Conservation (phyloP, 2,797 vertebrate genomes). For the Leptoclinus maculatus region DNA sequence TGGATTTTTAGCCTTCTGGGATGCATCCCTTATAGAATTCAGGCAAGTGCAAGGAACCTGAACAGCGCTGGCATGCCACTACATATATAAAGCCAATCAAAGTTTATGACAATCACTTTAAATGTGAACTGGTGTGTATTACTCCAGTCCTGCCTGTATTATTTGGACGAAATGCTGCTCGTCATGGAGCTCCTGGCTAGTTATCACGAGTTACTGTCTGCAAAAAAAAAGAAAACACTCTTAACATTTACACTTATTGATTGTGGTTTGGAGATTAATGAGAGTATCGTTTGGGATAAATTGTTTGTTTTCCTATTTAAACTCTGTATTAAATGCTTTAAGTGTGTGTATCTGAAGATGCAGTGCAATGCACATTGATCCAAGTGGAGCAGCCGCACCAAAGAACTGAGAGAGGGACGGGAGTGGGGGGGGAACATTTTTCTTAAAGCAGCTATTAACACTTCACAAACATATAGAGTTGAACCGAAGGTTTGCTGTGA, state of each 20-base stretch:
- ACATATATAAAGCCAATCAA: slow-evolving; percentile 63
- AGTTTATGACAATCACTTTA: slow-evolving; percentile 64
- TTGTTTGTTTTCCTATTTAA: slow-evolving; percentile 42
- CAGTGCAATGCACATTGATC: slow-evolving; percentile 35
- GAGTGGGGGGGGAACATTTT: slow-evolving; percentile 34
- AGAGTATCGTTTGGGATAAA: slow-evolving; percentile 44
- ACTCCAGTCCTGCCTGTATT: slow-evolving; percentile 24
- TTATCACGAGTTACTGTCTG: slow-evolving; percentile 19
- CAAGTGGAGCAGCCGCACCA: slow-evolving; percentile 2
- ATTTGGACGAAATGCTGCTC: slow-evolving; percentile 40
- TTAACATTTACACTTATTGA: slow-evolving; percentile 41
- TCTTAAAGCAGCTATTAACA: slow-evolving; percentile 59
- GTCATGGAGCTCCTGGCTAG: slow-evolving; percentile 17
- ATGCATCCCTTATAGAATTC: slow-evolving; percentile 71
- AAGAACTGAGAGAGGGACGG: slow-evolving; percentile 10
- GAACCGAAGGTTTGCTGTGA: slow-evolving; percentile 54
- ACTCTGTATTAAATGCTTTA: slow-evolving; percentile 28
- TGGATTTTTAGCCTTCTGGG: slow-evolving; percentile 70
- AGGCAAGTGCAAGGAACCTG: slow-evolving; percentile 54
- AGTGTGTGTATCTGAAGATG: slow-evolving; percentile 18
- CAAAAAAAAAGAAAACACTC: slow-evolving; percentile 27
- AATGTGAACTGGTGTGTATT: slow-evolving; percentile 42
- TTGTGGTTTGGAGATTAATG: slow-evolving; percentile 47
- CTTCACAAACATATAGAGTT: slow-evolving; percentile 61
- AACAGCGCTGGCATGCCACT: slow-evolving; percentile 39